These are phyloP conservation scores for Pseudeuparius sepicola DNA, from an alignment of 2,888 invertebrate species.

Conservation along the genomic window DNA sequence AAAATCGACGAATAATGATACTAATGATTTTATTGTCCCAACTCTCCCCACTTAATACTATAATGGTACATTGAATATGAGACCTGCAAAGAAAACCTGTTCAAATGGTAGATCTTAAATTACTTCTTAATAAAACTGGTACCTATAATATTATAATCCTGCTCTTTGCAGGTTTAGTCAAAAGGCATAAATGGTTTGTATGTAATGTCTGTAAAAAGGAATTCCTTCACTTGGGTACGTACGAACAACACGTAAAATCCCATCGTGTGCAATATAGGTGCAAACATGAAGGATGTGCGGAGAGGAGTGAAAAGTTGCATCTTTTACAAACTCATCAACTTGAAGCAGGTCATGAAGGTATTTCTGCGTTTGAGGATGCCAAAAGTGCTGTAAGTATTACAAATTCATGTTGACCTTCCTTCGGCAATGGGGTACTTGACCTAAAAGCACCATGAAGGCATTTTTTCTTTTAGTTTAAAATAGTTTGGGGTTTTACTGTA, in stretches of 20 bases:
- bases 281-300: constrained; percentile 26
- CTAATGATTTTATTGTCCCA: no score
- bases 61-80: no score
- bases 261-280: constrained; percentile 57
- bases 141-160: no score
- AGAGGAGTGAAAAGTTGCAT: constrained; percentile 37
- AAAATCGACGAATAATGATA: no score
- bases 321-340: constrained; percentile 48
- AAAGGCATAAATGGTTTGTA: constrained; percentile 35
- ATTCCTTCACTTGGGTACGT: constrained; percentile 43
- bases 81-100: no score
- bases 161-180: neutral
- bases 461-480: no score
- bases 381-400: constrained; percentile 15
- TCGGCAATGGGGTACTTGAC: constrained; percentile 8
- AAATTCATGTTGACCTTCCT: constrained; percentile 2
- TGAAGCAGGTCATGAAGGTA: constrained; percentile 44
- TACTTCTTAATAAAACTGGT: no score
- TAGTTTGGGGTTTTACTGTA: no score
- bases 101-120: no score
- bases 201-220: constrained; percentile 45
- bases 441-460: constrained; percentile 10
- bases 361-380: constrained; percentile 37
- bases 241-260: constrained; percentile 45
- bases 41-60: no score